Conservation (phyloP, 2,797 vertebrate genomes). For the Phalloptychus januarius region DNA sequence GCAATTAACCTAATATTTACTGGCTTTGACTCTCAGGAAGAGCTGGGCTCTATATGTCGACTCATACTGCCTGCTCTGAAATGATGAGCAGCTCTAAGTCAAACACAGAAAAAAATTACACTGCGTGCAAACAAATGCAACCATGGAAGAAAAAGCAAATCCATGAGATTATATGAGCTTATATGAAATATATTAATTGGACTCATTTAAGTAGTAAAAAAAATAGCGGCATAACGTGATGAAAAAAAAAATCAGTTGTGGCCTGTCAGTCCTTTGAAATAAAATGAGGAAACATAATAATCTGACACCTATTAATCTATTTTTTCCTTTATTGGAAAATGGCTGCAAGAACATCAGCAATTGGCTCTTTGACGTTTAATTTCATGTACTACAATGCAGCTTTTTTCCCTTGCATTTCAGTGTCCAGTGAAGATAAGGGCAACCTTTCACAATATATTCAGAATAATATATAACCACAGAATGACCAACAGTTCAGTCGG, state of each 20-base stretch:
- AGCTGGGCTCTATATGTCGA: constrained; percentile 39
- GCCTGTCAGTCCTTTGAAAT: background rate
- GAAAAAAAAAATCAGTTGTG: background rate
- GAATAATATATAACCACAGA: background rate
- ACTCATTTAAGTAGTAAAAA: background rate
- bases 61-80: constrained; percentile 36
- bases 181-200: background rate
- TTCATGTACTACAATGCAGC: background rate
- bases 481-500: background rate
- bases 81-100: constrained; percentile 32
- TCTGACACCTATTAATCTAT: background rate
- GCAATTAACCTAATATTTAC: constrained; percentile 81
- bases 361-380: background rate
- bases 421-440: background rate
- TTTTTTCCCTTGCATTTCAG: background rate
- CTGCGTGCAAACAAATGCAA: constrained; percentile 39
- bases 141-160: constrained; percentile 27
- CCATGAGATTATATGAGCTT: constrained; percentile 6
- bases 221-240: background rate
- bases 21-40: constrained; percentile 63
- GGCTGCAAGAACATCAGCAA: background rate
- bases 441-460: background rate
- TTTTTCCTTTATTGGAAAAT: background rate
- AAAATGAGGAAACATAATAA: background rate
- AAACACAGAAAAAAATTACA: constrained; percentile 4